phyloP scores from a whole-genome alignment of 2,888 invertebrate genomes.

The Ariolimax columbianus region DNA sequence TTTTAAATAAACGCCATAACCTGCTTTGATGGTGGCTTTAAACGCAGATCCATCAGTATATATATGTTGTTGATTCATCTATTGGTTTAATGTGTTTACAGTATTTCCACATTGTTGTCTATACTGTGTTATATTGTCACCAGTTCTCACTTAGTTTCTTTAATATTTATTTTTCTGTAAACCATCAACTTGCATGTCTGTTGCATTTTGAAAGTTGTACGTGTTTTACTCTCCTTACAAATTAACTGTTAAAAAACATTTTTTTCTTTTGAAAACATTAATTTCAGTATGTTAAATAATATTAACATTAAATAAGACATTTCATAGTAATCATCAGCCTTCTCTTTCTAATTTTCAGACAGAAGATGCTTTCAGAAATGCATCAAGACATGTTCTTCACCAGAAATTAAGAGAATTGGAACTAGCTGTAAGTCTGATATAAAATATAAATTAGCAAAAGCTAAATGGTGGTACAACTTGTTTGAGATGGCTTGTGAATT shows the following conservation, averaged over 20 bases:
- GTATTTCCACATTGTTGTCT: neutral
- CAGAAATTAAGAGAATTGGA: conserved; percentile 29
- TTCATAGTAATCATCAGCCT: neutral
- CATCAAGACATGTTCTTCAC: conserved; percentile 6
- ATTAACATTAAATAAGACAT: neutral
- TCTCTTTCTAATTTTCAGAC: conserved; percentile 20
- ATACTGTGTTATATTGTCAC: neutral
- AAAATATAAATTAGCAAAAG: neutral
- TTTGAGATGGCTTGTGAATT: no score
- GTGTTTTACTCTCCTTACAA: no score
- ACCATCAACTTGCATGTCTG: no score
- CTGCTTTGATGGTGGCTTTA: no score
- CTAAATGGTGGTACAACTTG: no score
- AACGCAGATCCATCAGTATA: neutral
- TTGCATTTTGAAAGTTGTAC: no score
- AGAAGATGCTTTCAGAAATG: neutral
- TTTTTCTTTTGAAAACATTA: no score
- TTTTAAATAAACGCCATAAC: no score
- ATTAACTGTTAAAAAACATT: no score
- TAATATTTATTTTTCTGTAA: no score
- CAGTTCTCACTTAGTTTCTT: no score
- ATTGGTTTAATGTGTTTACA: neutral
- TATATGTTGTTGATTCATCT: neutral
- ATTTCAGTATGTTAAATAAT: no score
- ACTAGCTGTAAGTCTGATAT: conserved; percentile 5